Percentiles rank a stretch among this genome's conserved stretches.
Conservation (phyloP, 2,113 vertebrate genomes). For the Lota lota region DNA sequence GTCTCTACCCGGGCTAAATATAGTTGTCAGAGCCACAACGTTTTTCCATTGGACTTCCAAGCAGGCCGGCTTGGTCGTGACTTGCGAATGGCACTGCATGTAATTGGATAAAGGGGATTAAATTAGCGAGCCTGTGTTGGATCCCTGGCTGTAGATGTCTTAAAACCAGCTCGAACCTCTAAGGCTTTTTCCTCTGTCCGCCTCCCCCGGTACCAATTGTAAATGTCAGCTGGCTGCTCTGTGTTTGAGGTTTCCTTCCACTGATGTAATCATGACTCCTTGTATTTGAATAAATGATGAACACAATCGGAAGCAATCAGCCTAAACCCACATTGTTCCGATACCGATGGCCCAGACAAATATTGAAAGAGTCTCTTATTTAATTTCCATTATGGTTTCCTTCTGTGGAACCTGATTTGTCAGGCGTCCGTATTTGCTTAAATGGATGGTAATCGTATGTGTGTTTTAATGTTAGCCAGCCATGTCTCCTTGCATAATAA, state of each 20-base stretch:
- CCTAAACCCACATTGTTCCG: neutral
- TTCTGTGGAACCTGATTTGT: constrained; percentile 15
- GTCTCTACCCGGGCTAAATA: too few species aligned
- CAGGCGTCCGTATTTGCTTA: constrained; percentile 4
- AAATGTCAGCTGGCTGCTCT: constrained; percentile 12
- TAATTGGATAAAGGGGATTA: constrained; percentile 62
- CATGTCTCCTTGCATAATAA: constrained; percentile 41
- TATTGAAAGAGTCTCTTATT: neutral
- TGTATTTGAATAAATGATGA: constrained; percentile 16
- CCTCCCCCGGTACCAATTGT: constrained; percentile 1
- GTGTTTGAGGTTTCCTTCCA: constrained; percentile 18
- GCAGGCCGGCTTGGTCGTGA: neutral
- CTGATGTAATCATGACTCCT: constrained; percentile 17
- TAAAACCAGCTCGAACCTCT: constrained; percentile 20
- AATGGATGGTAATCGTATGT: constrained; percentile 30
- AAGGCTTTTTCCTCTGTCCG: constrained; percentile 12
- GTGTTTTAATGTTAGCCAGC: constrained; percentile 9
- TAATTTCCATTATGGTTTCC: constrained; percentile 6
- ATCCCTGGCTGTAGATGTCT: constrained; percentile 47
- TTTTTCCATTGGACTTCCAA: neutral
- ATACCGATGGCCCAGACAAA: constrained; percentile 1
- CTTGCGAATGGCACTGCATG: constrained; percentile 35
- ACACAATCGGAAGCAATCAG: neutral
- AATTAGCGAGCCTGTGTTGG: constrained; percentile 50
- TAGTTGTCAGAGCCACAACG: too few species aligned